phyloP scores from a whole-genome alignment of 2,113 vertebrate genomes.

The Stictonetta naevosa region DNA sequence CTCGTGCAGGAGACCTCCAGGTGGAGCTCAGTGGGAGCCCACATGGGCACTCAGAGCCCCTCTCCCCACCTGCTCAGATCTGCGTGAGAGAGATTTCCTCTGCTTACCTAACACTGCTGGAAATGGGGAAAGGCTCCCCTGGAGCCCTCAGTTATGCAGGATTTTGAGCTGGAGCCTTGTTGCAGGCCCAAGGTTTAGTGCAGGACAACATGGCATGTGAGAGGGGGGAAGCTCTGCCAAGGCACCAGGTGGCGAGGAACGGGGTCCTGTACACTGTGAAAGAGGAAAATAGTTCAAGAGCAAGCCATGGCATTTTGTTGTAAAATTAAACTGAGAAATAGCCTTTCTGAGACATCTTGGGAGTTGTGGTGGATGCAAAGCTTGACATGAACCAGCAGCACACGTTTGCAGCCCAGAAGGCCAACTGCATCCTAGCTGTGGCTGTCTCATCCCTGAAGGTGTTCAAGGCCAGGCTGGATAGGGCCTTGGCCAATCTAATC shows the following conservation, averaged over 20 bases:
- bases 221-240: not conserved
- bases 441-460: too few species aligned
- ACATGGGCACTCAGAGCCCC: not conserved
- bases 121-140: not conserved
- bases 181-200: not conserved
- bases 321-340: not conserved
- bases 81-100: not conserved
- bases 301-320: not conserved
- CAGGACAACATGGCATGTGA: rapidly evolving
- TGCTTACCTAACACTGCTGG: not conserved
- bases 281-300: not conserved
- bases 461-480: too few species aligned
- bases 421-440: too few species aligned
- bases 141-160: not conserved
- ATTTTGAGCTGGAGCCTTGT: not conserved
- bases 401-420: too few species aligned
- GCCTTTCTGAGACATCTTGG: not conserved
- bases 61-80: not conserved
- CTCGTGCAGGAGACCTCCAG: not conserved
- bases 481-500: too few species aligned
- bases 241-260: not conserved
- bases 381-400: too few species aligned
- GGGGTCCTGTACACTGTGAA: not conserved
- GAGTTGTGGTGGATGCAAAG: too few species aligned
- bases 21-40: not conserved